Conservation (phyloP, 1,140 invertebrate species). For the Nephotettix cincticeps region DNA sequence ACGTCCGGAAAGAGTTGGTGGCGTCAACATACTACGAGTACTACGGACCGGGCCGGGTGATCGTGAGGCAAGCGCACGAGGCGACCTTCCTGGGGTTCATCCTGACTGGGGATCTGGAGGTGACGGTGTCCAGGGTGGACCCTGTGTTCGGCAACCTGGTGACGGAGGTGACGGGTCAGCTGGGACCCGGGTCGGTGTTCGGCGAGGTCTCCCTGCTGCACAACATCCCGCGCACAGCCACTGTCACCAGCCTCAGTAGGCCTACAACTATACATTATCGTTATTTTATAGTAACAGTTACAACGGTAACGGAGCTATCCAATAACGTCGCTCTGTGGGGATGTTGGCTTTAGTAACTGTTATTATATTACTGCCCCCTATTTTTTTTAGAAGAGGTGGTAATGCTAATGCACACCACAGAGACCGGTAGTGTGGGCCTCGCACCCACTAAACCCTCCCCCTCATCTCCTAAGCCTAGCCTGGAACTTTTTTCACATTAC, state of each 20-base stretch:
- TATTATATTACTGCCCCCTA: no score
- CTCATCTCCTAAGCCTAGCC: no score
- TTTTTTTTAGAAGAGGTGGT: no score
- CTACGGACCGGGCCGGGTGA: conserved; percentile 52
- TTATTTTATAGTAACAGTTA: no score
- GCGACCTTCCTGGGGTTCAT: conserved; percentile 58
- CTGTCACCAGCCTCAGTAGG: conserved; percentile 55
- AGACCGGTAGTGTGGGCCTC: no score
- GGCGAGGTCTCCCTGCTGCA: conserved; percentile 63
- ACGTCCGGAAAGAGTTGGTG: conserved; percentile 55
- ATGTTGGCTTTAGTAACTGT: no score
- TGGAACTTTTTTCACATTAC: no score
- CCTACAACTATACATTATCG: no score
- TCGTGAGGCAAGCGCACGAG: conserved; percentile 58
- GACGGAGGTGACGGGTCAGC: conserved; percentile 31
- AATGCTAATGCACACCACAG: no score
- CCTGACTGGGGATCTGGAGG: conserved; percentile 54
- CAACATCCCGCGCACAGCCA: conserved; percentile 55
- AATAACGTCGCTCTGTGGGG: no score
- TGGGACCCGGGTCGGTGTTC: conserved; percentile 56
- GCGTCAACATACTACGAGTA: conserved; percentile 57
- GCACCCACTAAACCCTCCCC: no score
- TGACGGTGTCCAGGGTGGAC: conserved; percentile 41
- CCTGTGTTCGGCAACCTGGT: neutral
- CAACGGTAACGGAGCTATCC: no score